Evolutionary conservation across 2,113 vertebrate genomes (phyloP).

Genomic region (Stegostoma tigrinum): DNA sequence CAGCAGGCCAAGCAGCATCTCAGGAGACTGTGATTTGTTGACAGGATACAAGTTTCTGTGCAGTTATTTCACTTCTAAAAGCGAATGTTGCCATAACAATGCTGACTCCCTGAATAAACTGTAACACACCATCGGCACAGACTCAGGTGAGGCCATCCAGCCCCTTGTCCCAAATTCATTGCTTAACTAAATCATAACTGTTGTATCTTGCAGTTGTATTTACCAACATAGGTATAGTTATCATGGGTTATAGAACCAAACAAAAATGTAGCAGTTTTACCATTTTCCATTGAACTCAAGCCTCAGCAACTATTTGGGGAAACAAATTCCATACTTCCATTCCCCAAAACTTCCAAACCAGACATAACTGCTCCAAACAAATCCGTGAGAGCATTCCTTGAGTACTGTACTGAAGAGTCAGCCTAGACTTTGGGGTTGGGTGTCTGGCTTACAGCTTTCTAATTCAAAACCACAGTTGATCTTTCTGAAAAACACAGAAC

Average conservation of each 20-base stretch:
- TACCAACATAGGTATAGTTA: not conserved
- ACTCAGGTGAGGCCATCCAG: no score
- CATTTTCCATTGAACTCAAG: not conserved
- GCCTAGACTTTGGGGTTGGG: not conserved
- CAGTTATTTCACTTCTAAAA: no score
- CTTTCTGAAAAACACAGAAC: not conserved
- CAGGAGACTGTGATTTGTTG: no score
- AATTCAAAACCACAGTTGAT: not conserved
- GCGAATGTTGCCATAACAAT: no score
- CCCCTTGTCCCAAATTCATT: no score
- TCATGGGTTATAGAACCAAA: not conserved
- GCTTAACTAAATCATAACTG: no score
- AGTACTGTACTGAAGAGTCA: not conserved
- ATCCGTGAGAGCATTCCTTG: not conserved
- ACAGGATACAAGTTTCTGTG: no score
- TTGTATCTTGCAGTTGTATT: not conserved
- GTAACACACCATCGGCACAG: no score
- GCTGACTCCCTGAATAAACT: no score
- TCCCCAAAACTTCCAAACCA: not conserved
- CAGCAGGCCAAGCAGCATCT: no score
- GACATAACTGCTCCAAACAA: no score
- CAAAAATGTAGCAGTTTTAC: not conserved
- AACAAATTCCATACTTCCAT: not conserved
- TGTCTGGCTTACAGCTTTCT: not conserved
- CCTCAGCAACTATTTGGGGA: not conserved